Conservation (phyloP, 2,888 invertebrate species). For the Patella caerulea region DNA sequence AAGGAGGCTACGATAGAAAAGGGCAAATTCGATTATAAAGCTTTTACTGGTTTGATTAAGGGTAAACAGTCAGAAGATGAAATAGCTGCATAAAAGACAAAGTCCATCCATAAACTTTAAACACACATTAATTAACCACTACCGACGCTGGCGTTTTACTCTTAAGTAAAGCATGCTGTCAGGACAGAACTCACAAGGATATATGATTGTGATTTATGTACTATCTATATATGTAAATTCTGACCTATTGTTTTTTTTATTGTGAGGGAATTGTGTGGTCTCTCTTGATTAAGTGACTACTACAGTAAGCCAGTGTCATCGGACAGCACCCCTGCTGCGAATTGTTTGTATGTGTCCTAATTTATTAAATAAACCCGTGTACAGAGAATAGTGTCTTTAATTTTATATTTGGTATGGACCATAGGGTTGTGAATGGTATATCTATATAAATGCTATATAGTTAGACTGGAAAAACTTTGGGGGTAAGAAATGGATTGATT, state of each 20-base stretch:
- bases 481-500: too few relatives aligned
- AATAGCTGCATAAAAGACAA: neutral
- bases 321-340: conserved; percentile 29
- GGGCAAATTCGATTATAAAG: conserved; percentile 17
- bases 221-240: neutral
- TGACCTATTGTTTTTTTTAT: neutral
- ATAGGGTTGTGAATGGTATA: too few relatives aligned
- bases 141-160: too few relatives aligned
- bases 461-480: too few relatives aligned
- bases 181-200: neutral
- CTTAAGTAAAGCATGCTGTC: too few relatives aligned
- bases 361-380: conserved; percentile 33
- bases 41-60: conserved; percentile 17
- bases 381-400: conserved; percentile 22
- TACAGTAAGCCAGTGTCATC: neutral
- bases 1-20: conserved; percentile 19
- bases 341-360: conserved; percentile 34
- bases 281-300: neutral
- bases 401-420: too few relatives aligned
- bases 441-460: too few relatives aligned
- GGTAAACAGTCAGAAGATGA: conserved; percentile 19
- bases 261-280: conserved; percentile 1
- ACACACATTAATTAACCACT: neutral
- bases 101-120: neutral
- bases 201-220: conserved; percentile 2